Evolutionary conservation across 23 tunicate species (phyloP).

Genomic region (Trididemnum clinides): DNA sequence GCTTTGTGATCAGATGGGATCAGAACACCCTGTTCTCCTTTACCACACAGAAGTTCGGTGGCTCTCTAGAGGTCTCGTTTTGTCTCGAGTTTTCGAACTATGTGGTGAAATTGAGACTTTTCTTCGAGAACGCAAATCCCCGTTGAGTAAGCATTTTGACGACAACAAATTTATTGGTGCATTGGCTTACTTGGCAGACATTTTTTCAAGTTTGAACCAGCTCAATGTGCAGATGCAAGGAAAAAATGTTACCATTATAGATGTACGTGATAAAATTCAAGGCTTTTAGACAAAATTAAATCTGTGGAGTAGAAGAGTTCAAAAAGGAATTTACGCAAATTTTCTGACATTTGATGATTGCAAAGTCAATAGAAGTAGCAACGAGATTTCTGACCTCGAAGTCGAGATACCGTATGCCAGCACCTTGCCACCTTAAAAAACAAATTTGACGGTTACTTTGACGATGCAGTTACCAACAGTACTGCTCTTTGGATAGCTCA

Average conservation of each 20-base stretch:
- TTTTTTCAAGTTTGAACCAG: too few species aligned
- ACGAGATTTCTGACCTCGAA: slow-evolving; percentile 34
- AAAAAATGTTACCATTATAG: slow-evolving; percentile 7
- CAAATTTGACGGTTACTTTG: slow-evolving; percentile 40
- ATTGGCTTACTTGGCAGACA: too few species aligned
- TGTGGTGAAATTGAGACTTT: too few species aligned
- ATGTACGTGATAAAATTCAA: slow-evolving; percentile 20
- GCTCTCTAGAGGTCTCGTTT: too few species aligned
- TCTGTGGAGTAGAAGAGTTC: slow-evolving; percentile 25
- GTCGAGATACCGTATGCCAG: slow-evolving; percentile 39
- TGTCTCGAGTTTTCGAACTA: too few species aligned
- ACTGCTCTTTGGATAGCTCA: slow-evolving; percentile 32
- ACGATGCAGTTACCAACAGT: slow-evolving; percentile 24
- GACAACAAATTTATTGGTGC: too few species aligned
- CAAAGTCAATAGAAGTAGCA: slow-evolving; percentile 21
- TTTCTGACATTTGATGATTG: slow-evolving; percentile 19
- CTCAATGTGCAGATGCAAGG: slow-evolving; percentile 27
- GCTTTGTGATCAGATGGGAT: too few species aligned
- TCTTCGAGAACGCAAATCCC: too few species aligned
- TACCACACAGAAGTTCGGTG: too few species aligned
- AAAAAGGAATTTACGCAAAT: slow-evolving; percentile 15
- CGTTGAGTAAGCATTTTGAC: too few species aligned
- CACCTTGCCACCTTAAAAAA: slow-evolving; percentile 32
- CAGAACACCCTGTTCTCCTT: too few species aligned
- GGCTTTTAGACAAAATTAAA: slow-evolving; percentile 9